Evolutionary conservation across 2,888 invertebrate species (phyloP), one percentile per base, ranked within the genome.

Genomic region (Drosophila mimetica): DNA sequence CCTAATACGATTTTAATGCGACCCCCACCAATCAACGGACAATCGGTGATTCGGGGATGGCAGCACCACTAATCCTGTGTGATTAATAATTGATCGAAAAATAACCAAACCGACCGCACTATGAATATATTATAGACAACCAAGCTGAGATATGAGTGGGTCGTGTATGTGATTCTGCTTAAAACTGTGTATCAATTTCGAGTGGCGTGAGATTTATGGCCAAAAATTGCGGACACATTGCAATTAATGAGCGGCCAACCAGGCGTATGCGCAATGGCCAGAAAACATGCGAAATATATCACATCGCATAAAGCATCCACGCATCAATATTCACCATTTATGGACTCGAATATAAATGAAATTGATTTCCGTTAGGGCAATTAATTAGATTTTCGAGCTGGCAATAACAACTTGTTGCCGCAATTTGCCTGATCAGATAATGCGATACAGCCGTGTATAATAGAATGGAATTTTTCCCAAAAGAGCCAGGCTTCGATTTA

Each of bases 81-180:
- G 78, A 88, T 84, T 86, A 80, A 88, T 86, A 80, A 86, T 77
- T 84, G 86, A 80, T 63, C 18, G 11, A 47, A 39, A 28, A 57
- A 47, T n/a, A 25, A 44, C 34, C 44, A 28, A 54, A 47, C 32
- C 18, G 28, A 48, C 61, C 65, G 50, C 77, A 46, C 28, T 16
- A 66, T 57, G 41, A 34, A 58, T 58, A 64, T 61, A 47, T 32
- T 25, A 64, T 64, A 14, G 30, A 64, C 47, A 61, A 30, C 22
- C 42, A 13, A 61, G 16, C 34, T 7, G 9, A 20, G 36, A 4
- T 41, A 6, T 52, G 69, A 13, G 41, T 51, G 69, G 69, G 41
- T 20, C n/a, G n/a, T n/a, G n/a, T n/a, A n/a, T n/a, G n/a, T n/a
- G n/a, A n/a, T n/a, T n/a, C 3, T 52, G 52, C 53, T 50, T 39